Conservation (phyloP, 2,113 vertebrate species). For the Rattus rattus region DNA sequence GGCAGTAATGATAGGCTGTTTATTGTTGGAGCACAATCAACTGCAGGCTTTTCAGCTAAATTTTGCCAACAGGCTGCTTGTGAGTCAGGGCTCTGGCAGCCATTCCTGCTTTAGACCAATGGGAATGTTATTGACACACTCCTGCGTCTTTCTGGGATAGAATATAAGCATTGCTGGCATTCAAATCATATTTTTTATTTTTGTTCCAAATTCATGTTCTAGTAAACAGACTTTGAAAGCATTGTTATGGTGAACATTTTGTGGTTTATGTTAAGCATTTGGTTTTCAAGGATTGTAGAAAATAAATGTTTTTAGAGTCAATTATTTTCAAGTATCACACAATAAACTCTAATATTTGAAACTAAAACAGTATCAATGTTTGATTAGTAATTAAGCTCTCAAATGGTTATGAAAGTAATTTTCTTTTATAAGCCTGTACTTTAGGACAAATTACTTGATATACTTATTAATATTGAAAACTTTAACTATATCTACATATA, state of each 20-base stretch:
- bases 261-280: slow-evolving; percentile 60
- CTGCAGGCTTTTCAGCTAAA: slow-evolving; percentile 76
- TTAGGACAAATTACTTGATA: slow-evolving; percentile 68
- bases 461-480: slow-evolving; percentile 23
- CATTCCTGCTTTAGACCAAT: slow-evolving; percentile 65
- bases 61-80: slow-evolving; percentile 74
- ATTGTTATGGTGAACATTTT: slow-evolving; percentile 74
- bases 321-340: slow-evolving; percentile 52
- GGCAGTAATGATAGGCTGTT: slow-evolving; percentile 57
- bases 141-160: slow-evolving; percentile 57
- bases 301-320: slow-evolving; percentile 47
- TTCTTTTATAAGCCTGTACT: slow-evolving; percentile 59
- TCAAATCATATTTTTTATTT: slow-evolving; percentile 48
- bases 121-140: slow-evolving; percentile 69
- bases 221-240: slow-evolving; percentile 63
- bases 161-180: slow-evolving; percentile 37
- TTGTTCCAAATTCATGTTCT: slow-evolving; percentile 62
- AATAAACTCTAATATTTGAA: slow-evolving; percentile 61
- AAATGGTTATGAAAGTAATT: slow-evolving; percentile 75
- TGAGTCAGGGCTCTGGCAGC: slow-evolving; percentile 80
- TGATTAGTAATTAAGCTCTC: slow-evolving; percentile 76
- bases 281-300: slow-evolving; percentile 62
- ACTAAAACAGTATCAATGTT: slow-evolving; percentile 40
- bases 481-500: slow-evolving; percentile 32
- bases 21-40: slow-evolving; percentile 79